Evolutionary conservation across 2,797 vertebrate species (phyloP).

Genomic region (Potorous gilbertii): DNA sequence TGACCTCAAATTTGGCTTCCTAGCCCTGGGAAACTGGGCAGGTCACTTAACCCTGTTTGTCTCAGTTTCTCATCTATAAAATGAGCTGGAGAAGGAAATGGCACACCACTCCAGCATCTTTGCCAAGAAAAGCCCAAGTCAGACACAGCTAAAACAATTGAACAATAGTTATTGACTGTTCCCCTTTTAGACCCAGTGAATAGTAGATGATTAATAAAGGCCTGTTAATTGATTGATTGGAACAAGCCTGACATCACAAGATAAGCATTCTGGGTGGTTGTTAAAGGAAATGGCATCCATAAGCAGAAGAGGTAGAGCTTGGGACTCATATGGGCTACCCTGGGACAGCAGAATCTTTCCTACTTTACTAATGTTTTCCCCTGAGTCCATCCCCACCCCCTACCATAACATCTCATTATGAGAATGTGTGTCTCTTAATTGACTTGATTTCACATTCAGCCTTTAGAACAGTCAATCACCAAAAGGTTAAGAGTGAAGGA

Average conservation of each 20-base stretch:
- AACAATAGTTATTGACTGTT: not conserved
- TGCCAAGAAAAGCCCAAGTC: not conserved
- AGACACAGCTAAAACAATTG: not conserved
- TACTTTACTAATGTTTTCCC: not conserved
- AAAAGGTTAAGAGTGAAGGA: not conserved
- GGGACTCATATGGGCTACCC: not conserved
- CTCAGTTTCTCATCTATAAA: not conserved
- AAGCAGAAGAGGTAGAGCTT: not conserved
- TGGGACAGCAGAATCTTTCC: not conserved
- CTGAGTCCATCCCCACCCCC: not conserved
- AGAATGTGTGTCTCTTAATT: slow-evolving; percentile 3
- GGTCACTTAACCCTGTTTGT: not conserved
- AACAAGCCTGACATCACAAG: slow-evolving; percentile 2
- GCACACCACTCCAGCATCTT: not conserved
- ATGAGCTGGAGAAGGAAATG: not conserved
- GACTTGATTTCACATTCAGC: not conserved
- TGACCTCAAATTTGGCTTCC: not conserved
- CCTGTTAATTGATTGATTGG: not conserved
- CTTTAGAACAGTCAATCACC: not conserved
- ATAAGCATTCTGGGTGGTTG: not conserved
- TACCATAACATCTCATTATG: not conserved
- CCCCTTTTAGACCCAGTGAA: not conserved
- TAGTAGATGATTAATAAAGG: not conserved
- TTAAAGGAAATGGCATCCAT: not conserved
- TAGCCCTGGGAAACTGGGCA: not conserved